Conservation (phyloP, 2,797 vertebrate species). For the Sebastes minor region DNA sequence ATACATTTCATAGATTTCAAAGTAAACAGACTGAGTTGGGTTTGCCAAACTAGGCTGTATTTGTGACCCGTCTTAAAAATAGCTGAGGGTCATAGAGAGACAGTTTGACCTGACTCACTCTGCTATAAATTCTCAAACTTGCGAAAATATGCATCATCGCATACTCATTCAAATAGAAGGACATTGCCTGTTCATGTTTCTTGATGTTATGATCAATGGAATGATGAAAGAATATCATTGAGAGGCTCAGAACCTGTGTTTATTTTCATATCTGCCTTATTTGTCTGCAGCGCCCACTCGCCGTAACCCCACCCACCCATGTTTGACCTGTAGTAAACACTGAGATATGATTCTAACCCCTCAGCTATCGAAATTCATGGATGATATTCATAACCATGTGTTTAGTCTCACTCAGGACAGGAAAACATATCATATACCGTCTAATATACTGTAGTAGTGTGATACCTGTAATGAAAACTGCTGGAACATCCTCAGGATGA, state of each 20-base stretch:
- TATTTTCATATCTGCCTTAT: neutral
- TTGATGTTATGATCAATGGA: neutral
- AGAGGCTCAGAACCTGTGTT: neutral
- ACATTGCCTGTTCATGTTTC: neutral
- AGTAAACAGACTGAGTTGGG: neutral
- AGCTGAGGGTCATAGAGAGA: neutral
- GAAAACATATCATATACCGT: neutral
- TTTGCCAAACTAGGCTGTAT: neutral
- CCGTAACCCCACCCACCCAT: neutral
- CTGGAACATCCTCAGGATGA: neutral
- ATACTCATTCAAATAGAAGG: neutral
- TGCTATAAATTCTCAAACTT: neutral
- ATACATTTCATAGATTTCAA: neutral
- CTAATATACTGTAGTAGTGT: neutral
- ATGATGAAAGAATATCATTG: neutral
- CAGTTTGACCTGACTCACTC: constrained; percentile 4
- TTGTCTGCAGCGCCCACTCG: neutral
- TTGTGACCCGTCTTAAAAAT: constrained; percentile 11
- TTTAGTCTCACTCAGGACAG: neutral
- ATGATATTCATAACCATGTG: neutral
- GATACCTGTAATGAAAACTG: neutral
- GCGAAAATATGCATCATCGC: neutral
- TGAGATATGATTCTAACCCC: neutral
- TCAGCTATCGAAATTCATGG: neutral
- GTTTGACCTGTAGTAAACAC: neutral